Conservation (phyloP, 2,888 invertebrate species). For the Troides oblongomaculatus region DNA sequence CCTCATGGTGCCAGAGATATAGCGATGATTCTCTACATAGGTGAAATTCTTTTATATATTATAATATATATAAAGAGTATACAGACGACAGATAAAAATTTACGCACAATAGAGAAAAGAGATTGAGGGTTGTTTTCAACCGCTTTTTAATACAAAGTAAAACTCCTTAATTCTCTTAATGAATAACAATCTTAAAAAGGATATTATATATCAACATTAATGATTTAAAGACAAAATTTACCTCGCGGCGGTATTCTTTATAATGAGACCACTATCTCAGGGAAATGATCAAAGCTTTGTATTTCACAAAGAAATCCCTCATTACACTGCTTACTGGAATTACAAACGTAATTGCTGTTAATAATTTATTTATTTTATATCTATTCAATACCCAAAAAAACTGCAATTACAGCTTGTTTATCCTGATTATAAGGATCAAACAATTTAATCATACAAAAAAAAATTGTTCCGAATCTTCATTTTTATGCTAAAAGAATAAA, state of each 20-base stretch:
- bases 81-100: too few species aligned
- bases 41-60: too few species aligned
- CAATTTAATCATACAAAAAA: too few species aligned
- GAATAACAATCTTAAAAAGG: background rate
- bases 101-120: too few species aligned
- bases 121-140: too few species aligned
- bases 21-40: too few species aligned
- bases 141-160: background rate
- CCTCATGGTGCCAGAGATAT: too few species aligned
- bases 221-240: background rate
- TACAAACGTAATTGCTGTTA: constrained; percentile 13
- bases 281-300: constrained; percentile 28
- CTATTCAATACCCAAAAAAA: background rate
- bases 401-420: too few species aligned
- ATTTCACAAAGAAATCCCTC: constrained; percentile 14
- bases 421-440: too few species aligned
- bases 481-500: too few species aligned
- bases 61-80: too few species aligned
- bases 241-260: constrained; percentile 13
- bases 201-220: background rate
- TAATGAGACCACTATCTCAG: constrained; percentile 22
- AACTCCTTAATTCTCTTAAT: background rate
- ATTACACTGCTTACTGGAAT: constrained; percentile 10
- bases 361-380: constrained; percentile 9
- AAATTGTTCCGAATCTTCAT: too few species aligned